Evolutionary conservation across 1,140 invertebrate genomes (phyloP), one percentile per base, ranked within the genome.

Genomic region (Saccostrea cuccullata): DNA sequence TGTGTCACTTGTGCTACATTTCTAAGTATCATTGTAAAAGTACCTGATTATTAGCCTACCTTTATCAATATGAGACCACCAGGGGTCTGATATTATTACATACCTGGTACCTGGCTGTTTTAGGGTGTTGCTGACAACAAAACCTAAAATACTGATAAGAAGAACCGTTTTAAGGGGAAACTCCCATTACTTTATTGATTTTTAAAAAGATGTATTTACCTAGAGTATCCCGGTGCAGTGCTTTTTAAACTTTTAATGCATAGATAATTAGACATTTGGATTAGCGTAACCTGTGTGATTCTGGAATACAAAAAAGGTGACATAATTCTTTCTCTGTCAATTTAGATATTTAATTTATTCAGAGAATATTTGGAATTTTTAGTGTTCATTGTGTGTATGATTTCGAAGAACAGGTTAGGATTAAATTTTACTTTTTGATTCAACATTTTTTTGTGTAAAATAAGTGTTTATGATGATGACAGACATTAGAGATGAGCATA

Each of bases 131-230:
- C 70, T 77, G 70, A 30, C 70, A 30, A 77, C 26, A 77, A 30
- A 64, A 77, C 26, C 12, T 77, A 30, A 36, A 30, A 77, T 17
- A 26, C 70, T 77, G 70, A 77, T 77, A 77, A 77, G 70, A 36
- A 30, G 70, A 36, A 12, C 8, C 11, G 13, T 36, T 64, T 17
- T 17, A 64, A 36, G 15, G 26, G 70, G 30, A 77, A 77, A 77
- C 70, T 36, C 30, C 70, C 15, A 64, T 64, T 64, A 30, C 26
- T 15, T 30, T 77, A 77, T 77, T 77, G 70, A 77, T 77, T 77
- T 77, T 77, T 77, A 30, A 77, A n/a, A 36, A 77, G 30, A 77
- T 77, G 36, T 77, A 30, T 77, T 15, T 77, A 73, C 30, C 70
- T 30, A 30, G 23, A 26, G 13, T 30, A 77, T 2, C n/a, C n/a